phyloP scores from a whole-genome alignment of 1,140 invertebrate genomes.

The Macrobrachium nipponense region DNA sequence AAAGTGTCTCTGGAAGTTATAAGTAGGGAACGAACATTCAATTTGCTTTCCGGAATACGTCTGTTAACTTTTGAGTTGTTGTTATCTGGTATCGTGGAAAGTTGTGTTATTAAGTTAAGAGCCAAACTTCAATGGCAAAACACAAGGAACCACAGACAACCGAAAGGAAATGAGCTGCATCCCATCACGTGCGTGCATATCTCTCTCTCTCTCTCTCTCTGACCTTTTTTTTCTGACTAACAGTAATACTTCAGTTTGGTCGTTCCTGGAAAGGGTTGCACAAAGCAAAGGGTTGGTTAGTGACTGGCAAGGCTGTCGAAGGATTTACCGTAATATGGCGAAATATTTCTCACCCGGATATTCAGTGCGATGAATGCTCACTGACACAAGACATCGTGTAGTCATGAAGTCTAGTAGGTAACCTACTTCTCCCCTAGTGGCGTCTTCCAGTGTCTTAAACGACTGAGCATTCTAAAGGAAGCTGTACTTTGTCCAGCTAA shows the following conservation, averaged over 20 bases:
- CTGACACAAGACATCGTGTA: no score
- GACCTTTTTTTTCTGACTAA: slow-evolving; percentile 4
- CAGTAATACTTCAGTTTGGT: background rate
- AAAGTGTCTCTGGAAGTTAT: no score
- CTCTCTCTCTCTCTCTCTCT: slow-evolving; percentile 26
- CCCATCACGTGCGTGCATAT: background rate
- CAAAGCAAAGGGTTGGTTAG: no score
- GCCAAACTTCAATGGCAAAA: no score
- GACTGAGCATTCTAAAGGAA: background rate
- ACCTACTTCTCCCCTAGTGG: background rate
- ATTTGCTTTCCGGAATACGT: no score
- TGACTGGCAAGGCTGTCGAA: no score
- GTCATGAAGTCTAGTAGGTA: background rate
- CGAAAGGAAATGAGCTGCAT: background rate
- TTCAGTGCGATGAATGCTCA: no score
- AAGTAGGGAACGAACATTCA: no score
- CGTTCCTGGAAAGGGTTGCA: background rate
- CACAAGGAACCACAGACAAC: background rate
- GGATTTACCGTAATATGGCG: no score
- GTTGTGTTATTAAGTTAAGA: background rate
- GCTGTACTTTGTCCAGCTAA: no score
- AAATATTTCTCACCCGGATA: no score
- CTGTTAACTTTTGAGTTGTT: no score
- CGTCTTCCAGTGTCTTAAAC: background rate
- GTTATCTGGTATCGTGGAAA: background rate